Base-by-base conservation (phyloP, 2,113 vertebrate genomes). In the Hiodon alosoides region DNA sequence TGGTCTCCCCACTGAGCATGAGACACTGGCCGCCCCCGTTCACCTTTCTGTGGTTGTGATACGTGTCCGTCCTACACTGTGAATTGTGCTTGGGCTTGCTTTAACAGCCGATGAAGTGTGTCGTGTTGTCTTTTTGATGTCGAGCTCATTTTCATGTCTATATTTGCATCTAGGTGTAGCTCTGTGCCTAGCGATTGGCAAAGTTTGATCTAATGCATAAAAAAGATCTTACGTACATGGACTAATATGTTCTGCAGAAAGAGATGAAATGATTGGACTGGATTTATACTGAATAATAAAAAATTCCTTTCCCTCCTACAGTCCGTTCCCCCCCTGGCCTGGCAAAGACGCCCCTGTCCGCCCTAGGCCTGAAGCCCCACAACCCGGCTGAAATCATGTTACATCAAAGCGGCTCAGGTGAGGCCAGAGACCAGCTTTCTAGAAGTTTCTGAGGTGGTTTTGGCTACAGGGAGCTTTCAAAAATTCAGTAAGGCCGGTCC, bases 311-410 rank as follows among this genome's bases (percentile, higher is more conserved):
- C 0, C 77, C 31, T 50, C 2, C 0, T 78, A 31, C 76, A 97
- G 96, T 92, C 80, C 97, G 97, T 5, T 98, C 97, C 64, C 97
- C 97, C 14, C 96, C 96, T 0, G 97, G 97, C 74, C 88, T 99
- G 81, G 95, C 96, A 76, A 98, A 95, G 90, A 99, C 97, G 3
- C 97, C 97, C 0, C 89, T 99, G 73, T 98, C 97, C 64, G 96
- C 96, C 0, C 85, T 99, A 82, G 96, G 96, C n/a, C 86, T 99
- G 82, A 99, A 98, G 72, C 97, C 97, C 31, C 97, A 99, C 88
- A 99, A 98, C 80, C 97, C 96, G 0, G 94, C 94, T 0, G 95
- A 98, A 58, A 95, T 98, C 79, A 79, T 92, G n/a, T 87, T 99
- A 79, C 92, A 97, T 60, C 95, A 94, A 3, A 92, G 91, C 0